phyloP scores from a whole-genome alignment of 2,113 vertebrate species.

The Pipa parva region DNA sequence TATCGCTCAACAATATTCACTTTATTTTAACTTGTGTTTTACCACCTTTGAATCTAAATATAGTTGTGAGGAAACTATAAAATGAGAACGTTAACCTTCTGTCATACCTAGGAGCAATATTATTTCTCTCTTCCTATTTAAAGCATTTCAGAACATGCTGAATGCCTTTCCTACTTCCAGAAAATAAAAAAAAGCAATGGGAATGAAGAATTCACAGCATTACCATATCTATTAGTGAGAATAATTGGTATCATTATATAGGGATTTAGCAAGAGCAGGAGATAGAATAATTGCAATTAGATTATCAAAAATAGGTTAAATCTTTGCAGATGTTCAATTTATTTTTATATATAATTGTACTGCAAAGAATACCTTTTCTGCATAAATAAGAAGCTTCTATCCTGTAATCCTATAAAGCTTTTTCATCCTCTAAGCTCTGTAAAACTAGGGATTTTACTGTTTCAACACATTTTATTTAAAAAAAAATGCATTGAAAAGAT shows the following conservation, averaged over 20 bases:
- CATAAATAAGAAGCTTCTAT: no score
- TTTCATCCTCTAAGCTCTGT: no score
- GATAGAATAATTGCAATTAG: constrained; percentile 7
- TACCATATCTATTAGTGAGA: constrained; percentile 26
- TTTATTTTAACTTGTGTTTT: neutral
- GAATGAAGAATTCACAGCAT: constrained; percentile 21
- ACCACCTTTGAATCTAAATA: neutral
- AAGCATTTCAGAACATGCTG: neutral
- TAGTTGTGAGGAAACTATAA: neutral
- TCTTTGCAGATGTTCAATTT: neutral
- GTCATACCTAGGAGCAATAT: neutral
- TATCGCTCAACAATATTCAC: no score
- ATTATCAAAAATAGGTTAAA: neutral
- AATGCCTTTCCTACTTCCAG: neutral
- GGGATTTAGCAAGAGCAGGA: constrained; percentile 11
- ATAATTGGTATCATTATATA: constrained; percentile 15
- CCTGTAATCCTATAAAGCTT: no score
- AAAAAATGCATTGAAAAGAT: no score
- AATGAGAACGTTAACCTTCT: neutral
- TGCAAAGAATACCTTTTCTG: no score
- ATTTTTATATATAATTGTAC: no score
- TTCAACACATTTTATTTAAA: no score
- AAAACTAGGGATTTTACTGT: no score
- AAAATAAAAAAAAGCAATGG: no score
- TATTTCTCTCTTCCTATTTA: neutral